These are phyloP conservation scores for Zhengitettix transpicula DNA, from an alignment of 2,888 invertebrate genomes.

Conservation along the genomic window DNA sequence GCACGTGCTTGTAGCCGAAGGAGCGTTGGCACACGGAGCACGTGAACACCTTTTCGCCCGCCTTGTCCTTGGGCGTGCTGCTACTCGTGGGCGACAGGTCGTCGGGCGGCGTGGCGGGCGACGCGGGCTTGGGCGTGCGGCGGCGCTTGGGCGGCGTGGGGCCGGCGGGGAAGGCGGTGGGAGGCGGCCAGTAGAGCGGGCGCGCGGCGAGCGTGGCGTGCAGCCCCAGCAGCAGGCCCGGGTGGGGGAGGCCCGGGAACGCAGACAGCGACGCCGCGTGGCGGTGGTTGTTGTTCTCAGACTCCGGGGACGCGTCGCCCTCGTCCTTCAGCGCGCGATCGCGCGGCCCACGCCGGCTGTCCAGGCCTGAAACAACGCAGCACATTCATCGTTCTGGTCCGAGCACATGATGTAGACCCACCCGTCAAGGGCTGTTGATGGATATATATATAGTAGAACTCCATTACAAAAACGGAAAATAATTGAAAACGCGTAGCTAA, in stretches of 20 bases:
- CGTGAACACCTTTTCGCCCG: conserved; percentile 57
- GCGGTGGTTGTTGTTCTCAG: not conserved
- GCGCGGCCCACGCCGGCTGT: not conserved
- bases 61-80: conserved; percentile 12
- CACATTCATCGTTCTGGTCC: no score
- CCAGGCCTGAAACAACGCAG: not conserved
- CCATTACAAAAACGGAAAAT: no score
- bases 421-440: no score
- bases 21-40: conserved; percentile 76
- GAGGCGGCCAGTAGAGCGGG: not conserved
- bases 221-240: not conserved
- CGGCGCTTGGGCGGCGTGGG: not conserved
- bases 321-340: not conserved
- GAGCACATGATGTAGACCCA: no score
- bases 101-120: not conserved
- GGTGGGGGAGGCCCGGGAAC: not conserved
- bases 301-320: not conserved
- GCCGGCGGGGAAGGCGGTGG: not conserved
- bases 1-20: conserved; percentile 86
- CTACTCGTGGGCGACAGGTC: conserved; percentile 28
- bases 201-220: conserved; percentile 5
- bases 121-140: not conserved
- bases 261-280: not conserved
- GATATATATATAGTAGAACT: no score
- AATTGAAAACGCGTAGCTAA: no score